Conservation (phyloP, 2,888 invertebrate genomes). For the Mactromeris polynyma region DNA sequence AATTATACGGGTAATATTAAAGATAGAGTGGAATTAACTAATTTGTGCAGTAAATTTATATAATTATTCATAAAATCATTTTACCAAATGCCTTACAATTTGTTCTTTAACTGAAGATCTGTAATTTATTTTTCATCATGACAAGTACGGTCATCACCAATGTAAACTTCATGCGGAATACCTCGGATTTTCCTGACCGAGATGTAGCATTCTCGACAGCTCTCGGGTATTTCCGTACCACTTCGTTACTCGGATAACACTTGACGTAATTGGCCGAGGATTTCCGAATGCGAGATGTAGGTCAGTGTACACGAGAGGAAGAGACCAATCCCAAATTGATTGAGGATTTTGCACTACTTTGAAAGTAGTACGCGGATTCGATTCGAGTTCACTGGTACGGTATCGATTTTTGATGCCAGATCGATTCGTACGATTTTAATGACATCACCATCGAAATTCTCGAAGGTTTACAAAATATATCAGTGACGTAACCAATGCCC, state of each 20-base stretch:
- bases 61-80: neutral
- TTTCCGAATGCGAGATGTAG: neutral
- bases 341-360: slow-evolving; percentile 33
- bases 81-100: neutral
- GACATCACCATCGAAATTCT: neutral
- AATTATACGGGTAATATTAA: neutral
- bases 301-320: slow-evolving; percentile 34
- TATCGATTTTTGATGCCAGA: neutral
- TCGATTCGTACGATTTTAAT: neutral
- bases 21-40: neutral
- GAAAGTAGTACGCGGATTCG: neutral
- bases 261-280: too few relatives aligned
- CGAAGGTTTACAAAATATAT: too few relatives aligned
- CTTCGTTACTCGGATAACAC: too few relatives aligned
- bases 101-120: neutral
- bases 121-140: neutral
- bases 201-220: slow-evolving; percentile 1
- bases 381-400: neutral
- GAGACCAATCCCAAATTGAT: slow-evolving; percentile 41
- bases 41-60: neutral
- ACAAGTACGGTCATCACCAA: slow-evolving; percentile 45
- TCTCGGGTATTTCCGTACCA: too few relatives aligned
- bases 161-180: slow-evolving; percentile 57
- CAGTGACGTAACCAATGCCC: too few relatives aligned
- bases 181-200: neutral